Base-by-base conservation (phyloP, 1,140 invertebrate genomes). In the Drosophila persimilis region DNA sequence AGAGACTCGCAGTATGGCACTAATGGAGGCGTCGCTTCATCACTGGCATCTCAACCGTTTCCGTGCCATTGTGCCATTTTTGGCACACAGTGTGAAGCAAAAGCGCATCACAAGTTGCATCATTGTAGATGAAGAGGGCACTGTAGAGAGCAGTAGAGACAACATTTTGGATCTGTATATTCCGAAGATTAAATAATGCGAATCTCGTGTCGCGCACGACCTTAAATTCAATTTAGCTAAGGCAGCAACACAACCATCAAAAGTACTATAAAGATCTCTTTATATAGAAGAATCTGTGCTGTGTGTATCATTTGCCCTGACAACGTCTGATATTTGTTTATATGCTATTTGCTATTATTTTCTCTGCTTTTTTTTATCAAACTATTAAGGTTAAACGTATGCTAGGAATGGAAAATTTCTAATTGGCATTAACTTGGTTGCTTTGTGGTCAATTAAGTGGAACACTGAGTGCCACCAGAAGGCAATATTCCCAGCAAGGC, bases 171-270 rank as follows among this genome's bases (percentile, higher is more conserved):
- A 48, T 52, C 50, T n/a, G 50, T 46, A 51, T 65, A 53, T 64
- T 17, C 9, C 26, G 44, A 72, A 62, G 73, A 83, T 84, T 62
- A 63, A 74, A 74, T 85, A 85, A 86, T 77, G 73, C 77, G 70
- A 81, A 88, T 88, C 78, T 79, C 83, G 83, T 86, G 74, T 88
- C 62, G 75, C 48, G 47, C 55, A 74, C 84, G 83, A 88, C 83
- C 83, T 88, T 88, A 88, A 89, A 88, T 88, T 88, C 84, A 88
- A 88, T 88, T 88, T 79, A 88, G 66, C 66, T 78, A 56, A 71
- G 65, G 67, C 69, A 76, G 57, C 55, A 55, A 55, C 48, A 39
- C 65, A 55, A 15, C 41, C 26, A 31, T 50, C 53, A 53, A 24
- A 48, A 53, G 64, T 46, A 13, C 31, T 39, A 44, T 39, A 15